Conservation (phyloP, 2,113 vertebrate species). For the Grallaria varia region DNA sequence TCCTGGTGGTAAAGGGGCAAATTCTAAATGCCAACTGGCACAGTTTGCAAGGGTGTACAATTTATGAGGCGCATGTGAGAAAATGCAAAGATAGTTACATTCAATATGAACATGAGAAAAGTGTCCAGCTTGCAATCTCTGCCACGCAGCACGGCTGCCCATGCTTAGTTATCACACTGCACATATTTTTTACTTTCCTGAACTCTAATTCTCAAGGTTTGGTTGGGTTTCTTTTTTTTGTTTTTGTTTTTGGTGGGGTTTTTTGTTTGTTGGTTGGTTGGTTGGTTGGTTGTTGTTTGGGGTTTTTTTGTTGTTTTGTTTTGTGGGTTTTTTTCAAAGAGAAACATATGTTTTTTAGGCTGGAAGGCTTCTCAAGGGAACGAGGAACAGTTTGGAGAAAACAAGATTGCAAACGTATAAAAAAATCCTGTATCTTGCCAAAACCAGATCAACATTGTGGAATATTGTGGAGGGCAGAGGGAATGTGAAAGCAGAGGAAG, state of each 20-base stretch:
- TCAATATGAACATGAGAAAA: conserved; percentile 19
- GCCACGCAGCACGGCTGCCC: not conserved
- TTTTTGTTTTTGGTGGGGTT: too few species aligned
- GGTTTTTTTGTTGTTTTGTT: not conserved
- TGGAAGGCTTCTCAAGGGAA: not conserved
- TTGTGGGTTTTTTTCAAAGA: not conserved
- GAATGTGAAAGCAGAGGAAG: not conserved
- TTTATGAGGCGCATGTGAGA: not conserved
- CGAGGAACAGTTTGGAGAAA: not conserved
- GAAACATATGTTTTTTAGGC: not conserved
- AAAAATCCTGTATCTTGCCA: not conserved
- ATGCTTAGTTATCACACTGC: conserved; percentile 9
- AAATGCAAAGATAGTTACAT: conserved; percentile 17
- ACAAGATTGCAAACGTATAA: not conserved
- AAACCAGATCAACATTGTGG: not conserved
- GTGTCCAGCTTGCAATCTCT: conserved; percentile 23
- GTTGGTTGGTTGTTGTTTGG: too few species aligned
- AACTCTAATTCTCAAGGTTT: not conserved
- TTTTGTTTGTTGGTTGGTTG: too few species aligned
- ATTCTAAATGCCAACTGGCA: not conserved
- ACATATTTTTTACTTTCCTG: conserved; percentile 1
- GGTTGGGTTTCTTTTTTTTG: not conserved
- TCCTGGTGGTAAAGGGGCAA: not conserved
- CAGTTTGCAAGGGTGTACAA: not conserved
- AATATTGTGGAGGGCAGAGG: not conserved